A percentile compares a stretch with the other conserved stretches of the same genome.
These are phyloP conservation scores for Balanococcus diminutus DNA, from an alignment of 2,888 invertebrate genomes.

Conservation along the genomic window DNA sequence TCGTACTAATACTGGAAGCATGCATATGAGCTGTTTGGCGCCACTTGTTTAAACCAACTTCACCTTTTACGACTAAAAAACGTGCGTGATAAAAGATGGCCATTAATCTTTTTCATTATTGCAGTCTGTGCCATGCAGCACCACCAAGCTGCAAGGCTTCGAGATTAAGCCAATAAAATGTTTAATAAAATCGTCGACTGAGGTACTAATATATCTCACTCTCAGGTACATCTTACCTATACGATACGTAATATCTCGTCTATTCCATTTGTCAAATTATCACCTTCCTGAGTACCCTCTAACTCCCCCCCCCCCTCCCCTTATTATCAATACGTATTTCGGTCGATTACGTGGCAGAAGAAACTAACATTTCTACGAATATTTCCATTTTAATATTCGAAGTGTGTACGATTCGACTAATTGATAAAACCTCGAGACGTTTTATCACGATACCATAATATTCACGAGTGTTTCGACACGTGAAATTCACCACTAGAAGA, in stretches of 20 bases:
- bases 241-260: neutral
- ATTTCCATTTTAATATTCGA: neutral
- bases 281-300: neutral
- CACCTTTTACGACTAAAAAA: conserved; percentile 36
- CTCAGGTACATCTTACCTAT: neutral
- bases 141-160: neutral
- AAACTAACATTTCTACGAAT: neutral
- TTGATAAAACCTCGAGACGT: conserved; percentile 14
- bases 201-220: neutral
- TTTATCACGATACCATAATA: neutral
- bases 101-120: conserved; percentile 36
- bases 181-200: neutral
- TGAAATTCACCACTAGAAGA: neutral
- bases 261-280: neutral
- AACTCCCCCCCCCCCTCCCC: neutral
- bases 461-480: neutral
- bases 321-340: neutral
- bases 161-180: neutral
- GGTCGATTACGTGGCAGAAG: neutral
- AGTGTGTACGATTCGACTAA: neutral
- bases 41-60: conserved; percentile 22
- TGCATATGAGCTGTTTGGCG: neutral
- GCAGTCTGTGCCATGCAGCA: neutral
- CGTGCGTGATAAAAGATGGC: conserved; percentile 29
- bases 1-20: neutral